Evolutionary conservation across 2,113 vertebrate species (phyloP), one percentile per base, ranked within the genome.

Genomic region (Montifringilla adamsi): DNA sequence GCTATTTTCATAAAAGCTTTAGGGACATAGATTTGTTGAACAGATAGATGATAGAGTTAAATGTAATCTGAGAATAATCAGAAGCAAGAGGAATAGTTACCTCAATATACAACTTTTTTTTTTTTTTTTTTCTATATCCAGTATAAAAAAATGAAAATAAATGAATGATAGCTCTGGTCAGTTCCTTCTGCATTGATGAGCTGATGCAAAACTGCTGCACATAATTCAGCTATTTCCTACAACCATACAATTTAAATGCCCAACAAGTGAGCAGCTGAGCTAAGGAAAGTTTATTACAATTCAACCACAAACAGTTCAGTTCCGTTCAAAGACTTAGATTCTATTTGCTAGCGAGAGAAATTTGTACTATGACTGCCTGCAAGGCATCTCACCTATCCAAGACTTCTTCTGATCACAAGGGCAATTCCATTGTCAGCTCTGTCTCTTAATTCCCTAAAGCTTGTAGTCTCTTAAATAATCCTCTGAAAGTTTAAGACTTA

Each of bases 1-100:
- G 67, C 64, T 96, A 87, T 94, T 94, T 94, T 91, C 93, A 85
- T 68, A 84, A 77, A 88, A 59, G 69, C 72, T 66, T 96, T 69
- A 91, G 76, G 72, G 69, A 88, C 27, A 43, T 9, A 39, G 76
- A 46, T 90, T 53, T 84, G 75, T 95, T 94, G 72, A 95, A 69
- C 44, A 87, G 64, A 62, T 26, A 84, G 55, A 95, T 80, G 55
- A 82, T 9, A n/a, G 76, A 84, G 90, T 87, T 93, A 91, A 58
- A 68, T 39, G 56, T 69, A 91, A 77, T 93, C 68, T n/a, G 15
- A 69, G 43, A 74, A 52, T 73, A 93, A 79, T 79, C 68, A 93
- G 73, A 89, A 86, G 50, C 39, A 82, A 87, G 77, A 93, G 16
- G 35, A 94, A 90, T 56, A 43, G 44, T 58, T 84, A 52, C 26